phyloP scores from a whole-genome alignment of 2,888 invertebrate species.

The Nezara viridula region DNA sequence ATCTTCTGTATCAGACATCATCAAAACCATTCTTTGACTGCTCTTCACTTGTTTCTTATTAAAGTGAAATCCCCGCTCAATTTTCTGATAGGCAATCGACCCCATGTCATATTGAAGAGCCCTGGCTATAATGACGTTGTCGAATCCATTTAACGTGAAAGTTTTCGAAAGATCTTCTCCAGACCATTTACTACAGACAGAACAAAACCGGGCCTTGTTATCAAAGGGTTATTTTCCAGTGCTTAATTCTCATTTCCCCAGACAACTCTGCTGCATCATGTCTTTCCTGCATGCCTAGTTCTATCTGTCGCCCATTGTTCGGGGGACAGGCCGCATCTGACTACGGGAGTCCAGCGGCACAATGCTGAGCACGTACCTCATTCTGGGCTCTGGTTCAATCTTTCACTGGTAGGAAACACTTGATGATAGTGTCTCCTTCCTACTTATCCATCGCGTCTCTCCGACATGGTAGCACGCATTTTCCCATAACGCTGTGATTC shows the following conservation, averaged over 20 bases:
- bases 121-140: not conserved
- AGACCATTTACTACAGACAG: conserved; percentile 10
- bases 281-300: not conserved
- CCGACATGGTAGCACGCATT: not conserved
- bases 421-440: not conserved
- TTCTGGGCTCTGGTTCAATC: not conserved
- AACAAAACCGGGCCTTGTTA: not conserved
- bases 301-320: not conserved
- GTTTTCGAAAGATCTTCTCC: conserved; percentile 29
- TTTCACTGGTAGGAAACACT: not conserved
- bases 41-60: not conserved
- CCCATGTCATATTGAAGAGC: not conserved
- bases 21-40: not conserved
- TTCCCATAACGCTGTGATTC: not conserved
- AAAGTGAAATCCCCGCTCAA: not conserved
- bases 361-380: conserved; percentile 12
- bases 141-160: conserved; percentile 26
- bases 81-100: not conserved
- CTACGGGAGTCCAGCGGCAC: not conserved
- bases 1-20: not conserved
- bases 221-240: conserved; percentile 38
- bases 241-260: conserved; percentile 15
- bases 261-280: not conserved
- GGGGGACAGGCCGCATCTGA: not conserved
- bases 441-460: not conserved